Evolutionary conservation across 2,888 invertebrate genomes (phyloP), one percentile per base, ranked within the genome.

Genomic region (Craniophora ligustri): DNA sequence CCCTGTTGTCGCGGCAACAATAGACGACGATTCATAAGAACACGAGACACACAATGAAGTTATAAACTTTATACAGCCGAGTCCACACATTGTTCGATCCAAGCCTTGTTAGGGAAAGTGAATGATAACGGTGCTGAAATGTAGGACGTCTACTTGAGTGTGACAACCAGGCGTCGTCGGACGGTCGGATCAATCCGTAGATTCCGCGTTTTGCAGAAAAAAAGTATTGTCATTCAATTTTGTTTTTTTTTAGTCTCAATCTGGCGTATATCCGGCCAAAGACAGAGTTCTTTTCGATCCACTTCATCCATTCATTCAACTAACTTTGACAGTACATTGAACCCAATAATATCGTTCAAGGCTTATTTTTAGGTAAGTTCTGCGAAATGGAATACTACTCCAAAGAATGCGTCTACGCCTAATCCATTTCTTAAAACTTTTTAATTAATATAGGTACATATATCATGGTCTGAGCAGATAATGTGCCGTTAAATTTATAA

Each of bases 1-100:
- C 59, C 50, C 30, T 61, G 67, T 69, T 50, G 49, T 70, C 54
- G 41, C 45, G 39, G 59, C 67, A 71, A 82, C 81, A 81, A 81
- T 79, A 67, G 74, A 48, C 57, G 62, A 54, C 75, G 76, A 77
- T 75, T 74, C 74, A 60, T 72, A 72, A 61, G 67, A 72, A 76
- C 63, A 61, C 49, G 34, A 62, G 51, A 34, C 28, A 40, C 42
- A 74, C 71, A 76, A 76, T 73, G 70, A 63, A 57, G 67, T 63
- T 57, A 54, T 67, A 67, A 72, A 71, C 36, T 71, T 74, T 67
- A 71, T 45, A n/a, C n/a, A 55, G 59, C 55, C n/a, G 46, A 51
- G 53, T 62, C 36, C 42, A 70, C 48, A 70, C 48, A 58, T 49
- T 65, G 71, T 63, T 63, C 45, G 60, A 63, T 63, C 47, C 45